These are phyloP conservation scores for Plumapathes pennacea DNA, from an alignment of 92 coral and sea anemone species.

Conservation along the genomic window DNA sequence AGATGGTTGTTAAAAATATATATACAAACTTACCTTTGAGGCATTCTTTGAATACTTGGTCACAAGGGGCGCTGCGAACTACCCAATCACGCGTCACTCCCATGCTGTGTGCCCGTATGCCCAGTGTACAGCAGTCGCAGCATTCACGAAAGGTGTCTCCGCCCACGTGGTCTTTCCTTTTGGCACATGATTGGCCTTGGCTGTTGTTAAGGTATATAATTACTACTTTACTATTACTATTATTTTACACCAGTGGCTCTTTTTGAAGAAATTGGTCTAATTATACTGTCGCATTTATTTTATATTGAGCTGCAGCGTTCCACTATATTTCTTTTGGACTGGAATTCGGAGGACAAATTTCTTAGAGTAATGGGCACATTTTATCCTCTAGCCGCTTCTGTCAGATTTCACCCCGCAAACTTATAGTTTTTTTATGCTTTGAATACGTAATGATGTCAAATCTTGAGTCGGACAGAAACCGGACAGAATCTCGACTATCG, in stretches of 20 bases:
- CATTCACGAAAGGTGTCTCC: slow-evolving; percentile 77
- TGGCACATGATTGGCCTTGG: slow-evolving; percentile 56
- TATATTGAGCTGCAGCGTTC: too few relatives aligned
- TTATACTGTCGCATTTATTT: background rate
- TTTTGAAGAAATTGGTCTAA: background rate
- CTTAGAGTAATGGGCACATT: too few relatives aligned
- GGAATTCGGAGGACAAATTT: too few relatives aligned
- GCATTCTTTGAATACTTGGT: slow-evolving; percentile 48
- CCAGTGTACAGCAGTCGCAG: slow-evolving; percentile 78
- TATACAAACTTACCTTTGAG: slow-evolving; percentile 65
- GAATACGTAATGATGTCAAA: too few relatives aligned
- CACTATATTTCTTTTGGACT: too few relatives aligned
- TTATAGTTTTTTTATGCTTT: too few relatives aligned
- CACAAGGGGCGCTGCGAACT: slow-evolving; percentile 30
- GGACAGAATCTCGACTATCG: background rate
- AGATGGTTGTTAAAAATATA: too few relatives aligned
- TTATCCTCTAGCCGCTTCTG: too few relatives aligned
- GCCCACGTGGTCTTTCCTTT: slow-evolving; percentile 49
- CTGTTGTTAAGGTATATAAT: too few relatives aligned
- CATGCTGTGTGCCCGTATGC: slow-evolving; percentile 45
- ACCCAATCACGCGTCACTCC: background rate
- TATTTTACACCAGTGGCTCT: too few relatives aligned
- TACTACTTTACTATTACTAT: too few relatives aligned
- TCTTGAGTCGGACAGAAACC: background rate
- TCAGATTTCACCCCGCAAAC: too few relatives aligned